These are phyloP conservation scores for Melanotaenia pygmaea DNA, from an alignment of 2,797 vertebrate species.

Conservation along the genomic window DNA sequence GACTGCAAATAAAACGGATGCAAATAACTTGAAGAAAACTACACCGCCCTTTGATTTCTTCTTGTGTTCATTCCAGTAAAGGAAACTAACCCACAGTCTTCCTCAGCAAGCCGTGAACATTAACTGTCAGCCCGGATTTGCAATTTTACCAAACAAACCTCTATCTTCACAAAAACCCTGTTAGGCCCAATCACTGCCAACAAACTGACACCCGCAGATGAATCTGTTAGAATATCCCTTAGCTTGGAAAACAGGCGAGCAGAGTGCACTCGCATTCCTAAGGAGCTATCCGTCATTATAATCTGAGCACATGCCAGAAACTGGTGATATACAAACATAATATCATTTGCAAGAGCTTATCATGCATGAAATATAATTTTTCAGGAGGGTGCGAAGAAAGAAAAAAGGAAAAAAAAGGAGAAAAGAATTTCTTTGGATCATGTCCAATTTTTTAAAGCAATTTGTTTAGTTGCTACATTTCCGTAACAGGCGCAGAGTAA, in stretches of 20 bases:
- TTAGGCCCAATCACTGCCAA: slow-evolving; percentile 72
- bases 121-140: slow-evolving; percentile 59
- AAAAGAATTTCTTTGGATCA: slow-evolving; percentile 38
- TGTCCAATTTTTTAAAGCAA: slow-evolving; percentile 34
- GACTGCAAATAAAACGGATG: slow-evolving; percentile 40
- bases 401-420: slow-evolving; percentile 50
- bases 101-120: slow-evolving; percentile 56
- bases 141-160: slow-evolving; percentile 69
- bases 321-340: slow-evolving; percentile 75
- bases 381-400: slow-evolving; percentile 35
- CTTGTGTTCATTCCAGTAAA: slow-evolving; percentile 48
- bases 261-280: slow-evolving; percentile 58
- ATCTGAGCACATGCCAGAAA: slow-evolving; percentile 69
- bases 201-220: slow-evolving; percentile 71
- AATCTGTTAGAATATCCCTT: slow-evolving; percentile 70
- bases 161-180: slow-evolving; percentile 52
- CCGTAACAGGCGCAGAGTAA: slow-evolving; percentile 43
- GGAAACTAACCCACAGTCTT: slow-evolving; percentile 40
- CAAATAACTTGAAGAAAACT: slow-evolving; percentile 50
- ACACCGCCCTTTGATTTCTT: slow-evolving; percentile 36
- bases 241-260: slow-evolving; percentile 55
- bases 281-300: slow-evolving; percentile 73
- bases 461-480: slow-evolving; percentile 39
- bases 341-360: slow-evolving; percentile 67
- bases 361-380: slow-evolving; percentile 72